These are phyloP conservation scores for Parascotia fuliginaria DNA, from an alignment of 2,888 invertebrate species.

Conservation along the genomic window DNA sequence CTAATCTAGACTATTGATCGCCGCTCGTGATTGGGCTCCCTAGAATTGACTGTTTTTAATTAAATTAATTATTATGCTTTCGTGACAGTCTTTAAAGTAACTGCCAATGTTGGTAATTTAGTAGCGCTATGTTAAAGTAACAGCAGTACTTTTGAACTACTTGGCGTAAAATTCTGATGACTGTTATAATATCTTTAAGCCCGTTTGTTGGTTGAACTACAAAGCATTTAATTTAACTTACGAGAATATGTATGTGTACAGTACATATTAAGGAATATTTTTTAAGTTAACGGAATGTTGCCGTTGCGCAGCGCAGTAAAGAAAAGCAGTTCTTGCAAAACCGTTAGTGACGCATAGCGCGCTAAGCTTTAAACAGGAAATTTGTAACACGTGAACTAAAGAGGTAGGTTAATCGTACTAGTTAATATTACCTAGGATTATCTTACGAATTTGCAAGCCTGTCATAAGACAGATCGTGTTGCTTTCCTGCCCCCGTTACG, in stretches of 20 bases:
- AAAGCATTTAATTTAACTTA: neutral
- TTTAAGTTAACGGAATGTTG: slow-evolving; percentile 49
- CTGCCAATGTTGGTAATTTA: neutral
- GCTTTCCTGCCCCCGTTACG: slow-evolving; percentile 47
- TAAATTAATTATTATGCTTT: neutral
- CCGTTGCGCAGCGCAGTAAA: slow-evolving; percentile 46
- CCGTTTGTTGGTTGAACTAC: slow-evolving; percentile 2
- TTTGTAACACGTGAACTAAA: slow-evolving; percentile 59
- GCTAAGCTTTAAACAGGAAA: slow-evolving; percentile 58
- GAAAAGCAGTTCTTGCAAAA: slow-evolving; percentile 55
- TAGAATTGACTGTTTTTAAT: slow-evolving; percentile 3
- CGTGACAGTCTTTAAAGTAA: neutral
- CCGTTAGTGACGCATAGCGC: slow-evolving; percentile 62
- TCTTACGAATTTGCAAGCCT: slow-evolving; percentile 54
- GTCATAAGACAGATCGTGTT: slow-evolving; percentile 58
- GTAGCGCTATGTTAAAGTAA: neutral
- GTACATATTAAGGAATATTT: slow-evolving; percentile 30
- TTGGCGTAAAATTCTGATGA: neutral
- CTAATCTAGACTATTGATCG: slow-evolving; percentile 25
- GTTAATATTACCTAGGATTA: slow-evolving; percentile 55
- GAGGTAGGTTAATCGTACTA: slow-evolving; percentile 57
- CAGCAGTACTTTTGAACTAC: no score
- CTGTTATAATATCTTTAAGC: neutral
- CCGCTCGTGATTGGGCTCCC: slow-evolving; percentile 33
- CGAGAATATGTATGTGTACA: slow-evolving; percentile 5